Base-by-base conservation (phyloP, 1,140 invertebrate species). In the Acromyrmex charruanus region DNA sequence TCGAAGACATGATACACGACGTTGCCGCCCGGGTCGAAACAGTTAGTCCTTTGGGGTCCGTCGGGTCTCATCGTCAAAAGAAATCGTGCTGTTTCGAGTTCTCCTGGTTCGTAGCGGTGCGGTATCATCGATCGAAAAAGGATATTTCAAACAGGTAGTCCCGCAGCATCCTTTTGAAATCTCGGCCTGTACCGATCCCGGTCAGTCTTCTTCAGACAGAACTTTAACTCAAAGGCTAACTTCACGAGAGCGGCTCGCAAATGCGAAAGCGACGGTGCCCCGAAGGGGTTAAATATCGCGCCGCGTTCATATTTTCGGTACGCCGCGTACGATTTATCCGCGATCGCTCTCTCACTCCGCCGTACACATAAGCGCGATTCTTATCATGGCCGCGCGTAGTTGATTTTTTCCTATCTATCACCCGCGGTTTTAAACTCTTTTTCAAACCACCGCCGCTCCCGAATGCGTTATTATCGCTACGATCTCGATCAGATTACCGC, bases 391-490 rank as follows among this genome's bases (percentile, higher is more conserved):
- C 55, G n/a, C 44, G 63, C 44, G 49, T 21, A 28, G 58, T 86
- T 31, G 88, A 86, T 86, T 89, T 89, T 89, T 89, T 86, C 55
- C 77, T 86, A 88, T 75, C 87, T 86, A 89, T 89, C 87, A 77
- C 68, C 14, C 35, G 58, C 31, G 61, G 71, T 59, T 81, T 66
- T 35, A 53, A 69, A 61, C 81, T 74, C 44, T 74, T 81, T 82
- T 86, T 81, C 61, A 65, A 65, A n/a, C 44, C 21, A 44, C 55
- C 66, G 86, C 82, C 82, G 82, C 71, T 89, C 77, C 77, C 88
- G 88, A 89, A 87, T 72, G 84, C 84, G 71, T 89, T 89, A 87
- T 89, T 89, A 89, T 88, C 87, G 65, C 28, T 16, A 21, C 69
- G 77, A 90, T 90, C 89, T 90, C 86, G 77, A 90, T 88, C 89